These are phyloP conservation scores for Morpho deidamia DNA, from an alignment of 2,888 invertebrate species.

Conservation along the genomic window DNA sequence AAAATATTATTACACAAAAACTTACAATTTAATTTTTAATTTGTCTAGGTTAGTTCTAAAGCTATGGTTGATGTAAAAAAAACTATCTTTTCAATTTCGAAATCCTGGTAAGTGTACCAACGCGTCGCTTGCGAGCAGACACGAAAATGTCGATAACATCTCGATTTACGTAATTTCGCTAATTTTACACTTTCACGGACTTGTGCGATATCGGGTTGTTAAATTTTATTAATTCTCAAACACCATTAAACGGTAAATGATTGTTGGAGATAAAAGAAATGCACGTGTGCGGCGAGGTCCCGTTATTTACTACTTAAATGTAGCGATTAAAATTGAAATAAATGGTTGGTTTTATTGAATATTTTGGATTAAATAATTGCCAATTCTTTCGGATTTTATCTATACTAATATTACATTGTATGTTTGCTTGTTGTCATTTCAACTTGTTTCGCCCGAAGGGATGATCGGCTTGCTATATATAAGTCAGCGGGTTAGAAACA, in stretches of 20 bases:
- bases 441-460: too few relatives aligned
- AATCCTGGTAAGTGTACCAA: background rate
- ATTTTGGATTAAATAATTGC: background rate
- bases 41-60: too few relatives aligned
- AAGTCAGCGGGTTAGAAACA: too few relatives aligned
- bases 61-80: too few relatives aligned
- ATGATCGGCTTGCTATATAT: too few relatives aligned
- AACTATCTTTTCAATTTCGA: background rate
- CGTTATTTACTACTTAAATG: background rate
- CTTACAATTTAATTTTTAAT: too few relatives aligned
- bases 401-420: too few relatives aligned
- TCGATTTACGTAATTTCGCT: constrained; percentile 36
- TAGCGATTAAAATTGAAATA: constrained; percentile 4
- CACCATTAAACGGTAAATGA: constrained; percentile 23
- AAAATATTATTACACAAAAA: too few relatives aligned
- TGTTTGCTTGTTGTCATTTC: too few relatives aligned
- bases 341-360: background rate
- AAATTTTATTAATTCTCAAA: constrained; percentile 36
- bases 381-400: background rate
- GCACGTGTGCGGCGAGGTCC: background rate
- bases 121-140: constrained; percentile 18
- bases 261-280: constrained; percentile 2
- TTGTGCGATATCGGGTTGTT: constrained; percentile 25
- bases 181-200: constrained; percentile 38
- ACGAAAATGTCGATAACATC: constrained; percentile 34